phyloP scores from a whole-genome alignment of 2,888 invertebrate species.

The Leptinotarsa haldemani region DNA sequence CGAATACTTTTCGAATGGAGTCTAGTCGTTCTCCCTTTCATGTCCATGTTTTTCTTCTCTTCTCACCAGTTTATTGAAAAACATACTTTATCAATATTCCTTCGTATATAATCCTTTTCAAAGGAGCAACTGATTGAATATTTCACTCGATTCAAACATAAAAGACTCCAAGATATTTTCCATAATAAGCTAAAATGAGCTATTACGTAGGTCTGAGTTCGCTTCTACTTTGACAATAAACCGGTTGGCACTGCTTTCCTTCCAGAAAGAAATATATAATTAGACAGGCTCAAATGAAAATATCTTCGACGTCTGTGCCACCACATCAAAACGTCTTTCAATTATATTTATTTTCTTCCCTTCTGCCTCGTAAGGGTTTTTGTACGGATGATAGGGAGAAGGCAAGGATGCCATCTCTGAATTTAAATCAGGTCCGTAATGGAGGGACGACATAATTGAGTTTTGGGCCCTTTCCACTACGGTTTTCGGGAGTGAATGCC shows the following conservation, averaged over 20 bases:
- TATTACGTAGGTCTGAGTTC: constrained; percentile 15
- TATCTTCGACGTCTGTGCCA: constrained; percentile 32
- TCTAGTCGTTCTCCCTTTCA: no score
- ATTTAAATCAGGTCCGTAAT: constrained; percentile 59
- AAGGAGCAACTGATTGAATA: not conserved
- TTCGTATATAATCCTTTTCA: not conserved
- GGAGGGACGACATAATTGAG: constrained; percentile 59
- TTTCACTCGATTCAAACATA: not conserved
- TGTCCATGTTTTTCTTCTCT: no score
- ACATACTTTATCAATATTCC: not conserved
- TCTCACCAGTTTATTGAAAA: no score
- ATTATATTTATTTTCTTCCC: constrained; percentile 52
- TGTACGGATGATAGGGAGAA: constrained; percentile 36
- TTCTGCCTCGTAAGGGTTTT: constrained; percentile 48
- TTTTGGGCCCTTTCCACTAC: constrained; percentile 50
- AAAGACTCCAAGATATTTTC: constrained; percentile 7
- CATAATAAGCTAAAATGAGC: constrained; percentile 17
- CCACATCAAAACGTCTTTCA: constrained; percentile 45
- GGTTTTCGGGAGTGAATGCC: constrained; percentile 43
- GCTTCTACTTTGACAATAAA: constrained; percentile 12
- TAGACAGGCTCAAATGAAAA: constrained; percentile 27
- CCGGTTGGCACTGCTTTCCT: constrained; percentile 27
- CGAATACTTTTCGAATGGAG: no score
- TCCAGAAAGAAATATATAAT: constrained; percentile 30
- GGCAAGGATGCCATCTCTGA: constrained; percentile 50